Evolutionary conservation across 2,113 vertebrate genomes (phyloP).

Genomic region (Laticauda colubrina): DNA sequence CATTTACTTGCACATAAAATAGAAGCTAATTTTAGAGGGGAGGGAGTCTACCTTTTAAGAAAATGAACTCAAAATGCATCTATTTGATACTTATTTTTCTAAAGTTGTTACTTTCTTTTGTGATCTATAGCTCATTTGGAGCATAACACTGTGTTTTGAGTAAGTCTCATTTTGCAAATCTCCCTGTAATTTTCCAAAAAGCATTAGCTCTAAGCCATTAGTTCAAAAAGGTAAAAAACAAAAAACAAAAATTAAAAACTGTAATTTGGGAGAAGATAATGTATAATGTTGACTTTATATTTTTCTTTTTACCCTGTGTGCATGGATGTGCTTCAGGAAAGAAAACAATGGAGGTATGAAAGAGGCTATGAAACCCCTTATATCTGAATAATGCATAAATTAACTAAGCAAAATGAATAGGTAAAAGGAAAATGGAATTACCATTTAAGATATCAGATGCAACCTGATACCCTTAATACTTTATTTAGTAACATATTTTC

Average conservation of each 20-base stretch:
- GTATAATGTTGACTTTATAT: conserved; percentile 33
- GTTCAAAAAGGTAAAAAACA: conserved; percentile 55
- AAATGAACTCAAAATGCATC: conserved; percentile 38
- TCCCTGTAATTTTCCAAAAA: conserved; percentile 62
- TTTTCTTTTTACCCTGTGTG: conserved; percentile 36
- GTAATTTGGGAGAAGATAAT: conserved; percentile 37
- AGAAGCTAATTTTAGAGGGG: conserved; percentile 1
- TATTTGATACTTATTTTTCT: conserved; percentile 22
- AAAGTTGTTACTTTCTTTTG: conserved; percentile 57
- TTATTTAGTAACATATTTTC: not conserved
- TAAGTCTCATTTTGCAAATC: conserved; percentile 65
- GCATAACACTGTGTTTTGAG: conserved; percentile 57
- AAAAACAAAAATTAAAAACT: conserved; percentile 50
- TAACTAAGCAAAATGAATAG: not conserved
- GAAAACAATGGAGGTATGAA: conserved; percentile 8
- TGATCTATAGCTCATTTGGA: conserved; percentile 40
- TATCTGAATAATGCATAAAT: not conserved
- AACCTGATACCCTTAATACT: not conserved
- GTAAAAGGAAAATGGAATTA: not conserved
- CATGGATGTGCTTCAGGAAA: not conserved
- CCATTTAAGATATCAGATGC: not conserved
- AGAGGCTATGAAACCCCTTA: not conserved
- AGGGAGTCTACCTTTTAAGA: conserved; percentile 33
- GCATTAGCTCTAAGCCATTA: conserved; percentile 60
- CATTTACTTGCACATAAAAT: conserved; percentile 18